These are phyloP conservation scores for Girardinus metallicus DNA, from an alignment of 2,797 vertebrate genomes.

Conservation along the genomic window DNA sequence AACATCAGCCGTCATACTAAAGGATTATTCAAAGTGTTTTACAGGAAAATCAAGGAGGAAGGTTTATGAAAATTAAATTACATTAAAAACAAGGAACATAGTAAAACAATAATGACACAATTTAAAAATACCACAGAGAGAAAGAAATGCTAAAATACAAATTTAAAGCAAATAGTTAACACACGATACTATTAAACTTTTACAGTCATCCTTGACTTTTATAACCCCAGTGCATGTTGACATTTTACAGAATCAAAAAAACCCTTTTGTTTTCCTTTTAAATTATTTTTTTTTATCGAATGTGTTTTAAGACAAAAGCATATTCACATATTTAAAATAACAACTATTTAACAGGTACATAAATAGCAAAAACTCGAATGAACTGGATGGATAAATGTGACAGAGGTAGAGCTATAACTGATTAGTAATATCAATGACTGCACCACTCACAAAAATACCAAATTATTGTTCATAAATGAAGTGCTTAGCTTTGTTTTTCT, in stretches of 20 bases:
- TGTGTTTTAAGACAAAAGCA: not conserved
- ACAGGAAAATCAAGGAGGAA: not conserved
- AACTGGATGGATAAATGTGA: not conserved
- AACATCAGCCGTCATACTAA: not conserved
- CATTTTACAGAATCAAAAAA: not conserved
- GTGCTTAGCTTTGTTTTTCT: not conserved
- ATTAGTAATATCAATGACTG: not conserved
- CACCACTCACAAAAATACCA: not conserved
- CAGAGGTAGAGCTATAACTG: not conserved
- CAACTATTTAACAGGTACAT: not conserved
- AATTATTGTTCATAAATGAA: not conserved
- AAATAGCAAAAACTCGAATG: not conserved
- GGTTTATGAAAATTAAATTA: not conserved
- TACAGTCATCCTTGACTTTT: not conserved
- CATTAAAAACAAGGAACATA: not conserved
- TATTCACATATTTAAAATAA: not conserved
- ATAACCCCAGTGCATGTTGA: not conserved
- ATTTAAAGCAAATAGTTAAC: not conserved
- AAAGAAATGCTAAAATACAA: not conserved
- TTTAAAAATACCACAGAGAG: not conserved
- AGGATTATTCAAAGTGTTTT: not conserved
- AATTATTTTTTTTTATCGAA: not conserved
- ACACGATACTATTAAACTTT: not conserved
- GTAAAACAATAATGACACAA: not conserved
- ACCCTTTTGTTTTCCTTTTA: not conserved